Evolutionary conservation across 2,113 vertebrate genomes (phyloP), one percentile per base, ranked within the genome.

Genomic region (Limnothrissa miodon): DNA sequence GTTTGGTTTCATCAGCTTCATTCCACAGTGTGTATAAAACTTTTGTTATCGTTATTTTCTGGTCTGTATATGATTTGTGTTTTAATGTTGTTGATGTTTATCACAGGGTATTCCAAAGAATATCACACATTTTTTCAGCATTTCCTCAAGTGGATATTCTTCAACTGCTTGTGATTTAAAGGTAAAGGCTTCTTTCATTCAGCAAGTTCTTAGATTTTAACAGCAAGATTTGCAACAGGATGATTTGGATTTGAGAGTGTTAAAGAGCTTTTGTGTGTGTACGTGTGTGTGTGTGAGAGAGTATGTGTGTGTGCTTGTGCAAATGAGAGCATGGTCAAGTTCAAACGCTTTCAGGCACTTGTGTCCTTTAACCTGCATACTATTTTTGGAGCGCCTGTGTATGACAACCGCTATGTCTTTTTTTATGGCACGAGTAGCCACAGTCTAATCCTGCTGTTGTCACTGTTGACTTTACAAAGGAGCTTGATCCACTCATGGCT

Each of bases 401-500:
- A 15, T 33, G 29, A 39, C 11, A 13, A 39, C 11, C 33, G 13
- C 0, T 13, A 17, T 70, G 10, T 56, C 15, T 74, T 74, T 74
- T 9, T 66, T 66, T 66, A 25, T 66, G 29, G 11, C 33, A 74
- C 66, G 33, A 74, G 29, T 15, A 74, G 29, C 15, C 25, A 33
- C 29, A 33, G 33, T 15, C 25, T 29, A 25, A 66, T 25, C 59
- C n/a, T 29, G n/a, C 13, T 29, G n/a, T 74, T 70, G 25, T 78
- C 19, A 80, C 19, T 33, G 2, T 46, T 21, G 23, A 53, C 46
- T n/a, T 19, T 29, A 62, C 39, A 3, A 74, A 94, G 93, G 94
- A 95, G 85, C 88, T 91, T 33, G 89, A 90, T 51, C 89, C 90
- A 21, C 91, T 95, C 45, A 95, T 95, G 93, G 84, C 86, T 0